Percentiles rank a stretch among this genome's conserved stretches.
Evolutionary conservation across 2,888 invertebrate genomes (phyloP).

Genomic region (Ecliptopera silaceata): DNA sequence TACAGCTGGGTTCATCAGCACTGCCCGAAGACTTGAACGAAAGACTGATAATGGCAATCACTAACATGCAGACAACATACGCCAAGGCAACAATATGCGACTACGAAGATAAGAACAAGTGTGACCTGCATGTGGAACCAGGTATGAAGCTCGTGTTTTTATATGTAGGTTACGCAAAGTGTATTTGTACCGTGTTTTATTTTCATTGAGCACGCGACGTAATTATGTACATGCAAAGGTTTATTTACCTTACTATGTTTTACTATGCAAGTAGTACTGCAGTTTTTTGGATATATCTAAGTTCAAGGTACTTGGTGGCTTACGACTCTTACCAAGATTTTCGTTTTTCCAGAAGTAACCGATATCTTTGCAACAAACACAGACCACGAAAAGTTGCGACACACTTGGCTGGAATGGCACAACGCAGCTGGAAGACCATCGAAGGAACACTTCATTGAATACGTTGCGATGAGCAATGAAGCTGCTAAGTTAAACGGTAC

Average conservation of each 20-base stretch:
- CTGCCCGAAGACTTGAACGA: slow-evolving; percentile 87
- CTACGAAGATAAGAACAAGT: slow-evolving; percentile 84
- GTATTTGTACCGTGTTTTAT: too few species aligned
- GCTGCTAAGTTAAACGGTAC: slow-evolving; percentile 87
- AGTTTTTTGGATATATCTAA: too few species aligned
- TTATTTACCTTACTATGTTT: too few species aligned
- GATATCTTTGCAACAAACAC: slow-evolving; percentile 86
- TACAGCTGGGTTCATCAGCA: slow-evolving; percentile 86
- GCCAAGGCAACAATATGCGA: slow-evolving; percentile 90
- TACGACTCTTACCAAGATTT: background rate
- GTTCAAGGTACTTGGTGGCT: too few species aligned
- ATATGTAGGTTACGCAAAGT: too few species aligned
- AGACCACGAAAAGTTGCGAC: slow-evolving; percentile 89
- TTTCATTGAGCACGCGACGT: too few species aligned
- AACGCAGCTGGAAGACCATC: slow-evolving; percentile 87
- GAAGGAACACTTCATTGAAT: slow-evolving; percentile 84
- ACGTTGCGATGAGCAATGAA: slow-evolving; percentile 86
- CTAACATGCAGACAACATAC: slow-evolving; percentile 89
- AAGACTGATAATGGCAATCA: slow-evolving; percentile 83
- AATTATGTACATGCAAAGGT: too few species aligned
- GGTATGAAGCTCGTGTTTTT: slow-evolving; percentile 63
- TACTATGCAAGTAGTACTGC: too few species aligned
- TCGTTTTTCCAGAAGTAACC: slow-evolving; percentile 89
- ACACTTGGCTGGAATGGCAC: slow-evolving; percentile 92
- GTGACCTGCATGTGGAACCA: slow-evolving; percentile 89